phyloP scores from a whole-genome alignment of 2,113 vertebrate species.

The Castor canadensis region DNA sequence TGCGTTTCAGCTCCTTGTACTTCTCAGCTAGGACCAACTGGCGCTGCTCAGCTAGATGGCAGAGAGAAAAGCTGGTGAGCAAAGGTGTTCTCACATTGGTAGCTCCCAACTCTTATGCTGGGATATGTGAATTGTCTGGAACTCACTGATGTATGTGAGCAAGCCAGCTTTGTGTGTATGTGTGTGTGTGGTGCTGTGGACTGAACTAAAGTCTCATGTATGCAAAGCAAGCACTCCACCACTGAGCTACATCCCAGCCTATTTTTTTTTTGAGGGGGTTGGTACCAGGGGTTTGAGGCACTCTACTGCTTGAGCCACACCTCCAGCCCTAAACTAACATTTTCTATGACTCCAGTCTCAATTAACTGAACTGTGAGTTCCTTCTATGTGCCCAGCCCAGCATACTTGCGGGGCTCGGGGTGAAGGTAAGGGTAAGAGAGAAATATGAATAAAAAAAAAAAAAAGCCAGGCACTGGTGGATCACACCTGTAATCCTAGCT shows the following conservation, averaged over 20 bases:
- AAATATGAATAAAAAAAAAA: too few relatives aligned
- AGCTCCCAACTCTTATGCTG: neutral
- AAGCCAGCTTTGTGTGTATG: neutral
- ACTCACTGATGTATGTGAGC: neutral
- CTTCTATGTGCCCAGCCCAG: neutral
- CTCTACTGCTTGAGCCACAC: too few relatives aligned
- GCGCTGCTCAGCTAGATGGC: slow-evolving; percentile 89
- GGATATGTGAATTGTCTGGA: neutral
- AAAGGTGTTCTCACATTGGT: neutral
- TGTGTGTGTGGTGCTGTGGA: neutral
- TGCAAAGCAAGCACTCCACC: neutral
- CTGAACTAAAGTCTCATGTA: neutral
- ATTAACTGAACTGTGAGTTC: neutral
- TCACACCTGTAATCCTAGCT: too few relatives aligned
- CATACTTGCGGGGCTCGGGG: too few relatives aligned
- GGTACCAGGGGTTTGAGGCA: neutral
- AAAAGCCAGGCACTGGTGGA: too few relatives aligned
- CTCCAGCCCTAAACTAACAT: neutral
- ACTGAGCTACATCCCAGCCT: neutral
- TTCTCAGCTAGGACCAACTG: slow-evolving; percentile 93
- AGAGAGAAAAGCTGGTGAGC: slow-evolving; percentile 1
- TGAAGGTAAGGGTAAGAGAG: neutral
- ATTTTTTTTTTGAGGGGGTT: neutral
- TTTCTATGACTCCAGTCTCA: neutral
- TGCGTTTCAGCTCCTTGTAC: slow-evolving; percentile 91